Base-by-base conservation (phyloP, 2,113 vertebrate genomes). In the Zeus faber region DNA sequence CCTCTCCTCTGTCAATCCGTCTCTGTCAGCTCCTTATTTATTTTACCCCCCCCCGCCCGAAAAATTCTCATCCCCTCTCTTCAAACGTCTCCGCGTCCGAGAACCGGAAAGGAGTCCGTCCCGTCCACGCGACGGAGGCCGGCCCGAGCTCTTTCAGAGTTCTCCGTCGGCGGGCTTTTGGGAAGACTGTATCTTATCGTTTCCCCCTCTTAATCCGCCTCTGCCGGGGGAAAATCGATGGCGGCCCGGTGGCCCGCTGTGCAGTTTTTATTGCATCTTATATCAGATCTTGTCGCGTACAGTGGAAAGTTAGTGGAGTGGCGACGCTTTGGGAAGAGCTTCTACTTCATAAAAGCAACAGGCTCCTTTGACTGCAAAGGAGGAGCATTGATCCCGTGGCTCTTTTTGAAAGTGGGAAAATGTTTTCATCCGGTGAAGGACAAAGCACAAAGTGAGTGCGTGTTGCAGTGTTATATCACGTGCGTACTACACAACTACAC, bases 231-330 rank as follows among this genome's bases (percentile, higher is more conserved):
- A 58, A 26, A 81, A 84, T 87, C 83, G 54, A 87, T 87, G 74
- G 54, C 41, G 6, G 22, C 73, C 66, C 73, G 76, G 56, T 54
- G 76, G 59, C 70, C 84, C 84, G 78, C 78, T 82, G 77, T 80
- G 81, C 52, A 65, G 58, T 63, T 80, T 85, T 82, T 84, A 84
- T 84, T 82, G 83, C 80, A 72, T 74, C 78, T 82, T 74, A 77
- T 82, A 87, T 84, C 81, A 79, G 50, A 55, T 55, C 24, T 33
- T 14, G 67, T 72, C 69, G 53, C 49, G 65, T 69, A 68, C 57
- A 57, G 73, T 50, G 52, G 56, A 67, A 65, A 72, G 63, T 74
- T 73, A 49, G 33, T 47, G 3, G 31, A 52, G 68, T 49, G 44
- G 76, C 65, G 65, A 61, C 76, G 54, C 10, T 35, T 13, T 24